Percentiles rank a stretch among this genome's conserved stretches.
Conservation (phyloP, 2,113 vertebrate genomes). For the Pedionomus torquatus region DNA sequence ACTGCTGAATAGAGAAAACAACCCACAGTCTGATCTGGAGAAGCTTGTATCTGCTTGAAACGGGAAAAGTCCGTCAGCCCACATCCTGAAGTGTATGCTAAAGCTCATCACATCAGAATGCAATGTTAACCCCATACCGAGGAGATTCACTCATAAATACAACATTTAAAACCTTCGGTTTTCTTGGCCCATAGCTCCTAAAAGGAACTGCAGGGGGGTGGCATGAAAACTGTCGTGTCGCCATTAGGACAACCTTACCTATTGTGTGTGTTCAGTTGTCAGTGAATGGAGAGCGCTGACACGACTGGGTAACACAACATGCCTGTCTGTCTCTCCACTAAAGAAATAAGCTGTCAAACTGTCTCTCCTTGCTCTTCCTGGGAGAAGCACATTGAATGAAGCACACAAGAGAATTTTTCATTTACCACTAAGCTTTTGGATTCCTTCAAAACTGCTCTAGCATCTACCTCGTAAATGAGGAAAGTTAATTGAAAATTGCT, state of each 20-base stretch:
- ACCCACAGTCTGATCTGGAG: background rate
- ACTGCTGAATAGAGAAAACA: background rate
- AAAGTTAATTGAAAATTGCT: slow-evolving; percentile 43
- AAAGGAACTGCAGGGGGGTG: background rate
- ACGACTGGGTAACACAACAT: background rate
- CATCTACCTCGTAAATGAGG: background rate
- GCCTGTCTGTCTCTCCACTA: background rate
- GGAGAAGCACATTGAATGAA: background rate
- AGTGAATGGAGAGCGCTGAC: background rate
- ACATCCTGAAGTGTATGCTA: background rate
- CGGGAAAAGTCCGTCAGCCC: background rate
- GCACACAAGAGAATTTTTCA: background rate
- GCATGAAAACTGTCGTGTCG: background rate
- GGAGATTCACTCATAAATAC: background rate
- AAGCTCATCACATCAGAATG: background rate
- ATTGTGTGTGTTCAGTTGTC: background rate
- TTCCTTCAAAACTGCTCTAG: background rate
- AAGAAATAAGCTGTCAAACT: slow-evolving; percentile 7
- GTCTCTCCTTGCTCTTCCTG: background rate
- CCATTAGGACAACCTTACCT: background rate
- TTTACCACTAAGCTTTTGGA: background rate
- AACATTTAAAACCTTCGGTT: background rate
- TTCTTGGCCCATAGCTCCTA: background rate
- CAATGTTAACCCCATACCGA: background rate
- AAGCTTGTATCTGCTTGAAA: background rate